Evolutionary conservation across 2,888 invertebrate species (phyloP).

Genomic region (Macrosoma leucophasiata): DNA sequence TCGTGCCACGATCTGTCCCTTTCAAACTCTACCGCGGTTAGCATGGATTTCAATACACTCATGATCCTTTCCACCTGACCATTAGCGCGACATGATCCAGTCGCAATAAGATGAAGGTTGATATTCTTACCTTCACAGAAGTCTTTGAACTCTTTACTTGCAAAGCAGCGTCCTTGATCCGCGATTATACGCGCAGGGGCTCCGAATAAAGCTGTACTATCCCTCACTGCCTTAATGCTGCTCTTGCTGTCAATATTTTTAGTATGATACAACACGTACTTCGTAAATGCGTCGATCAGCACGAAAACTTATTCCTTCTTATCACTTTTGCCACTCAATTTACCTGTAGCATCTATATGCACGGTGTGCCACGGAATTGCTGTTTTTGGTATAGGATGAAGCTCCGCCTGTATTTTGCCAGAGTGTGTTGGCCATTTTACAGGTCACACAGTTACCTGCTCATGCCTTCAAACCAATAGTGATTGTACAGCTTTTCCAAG

Average conservation of each 20-base stretch:
- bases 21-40: constrained; percentile 27
- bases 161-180: constrained; percentile 23
- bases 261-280: constrained; percentile 22
- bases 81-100: constrained; percentile 25
- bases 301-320: constrained; percentile 11
- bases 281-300: constrained; percentile 16
- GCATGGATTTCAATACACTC: constrained; percentile 26
- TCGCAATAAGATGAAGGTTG: constrained; percentile 16
- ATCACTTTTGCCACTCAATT: too few relatives aligned
- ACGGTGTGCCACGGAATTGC: constrained; percentile 27
- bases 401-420: constrained; percentile 28
- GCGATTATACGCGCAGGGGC: constrained; percentile 15
- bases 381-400: constrained; percentile 34
- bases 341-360: constrained; percentile 16
- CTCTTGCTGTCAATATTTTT: constrained; percentile 8
- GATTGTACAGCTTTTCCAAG: constrained; percentile 3
- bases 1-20: constrained; percentile 28
- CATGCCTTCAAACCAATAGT: constrained; percentile 1
- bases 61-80: constrained; percentile 30
- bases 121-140: constrained; percentile 19
- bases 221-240: constrained; percentile 8
- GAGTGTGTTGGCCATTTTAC: constrained; percentile 28
- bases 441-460: constrained; percentile 28
- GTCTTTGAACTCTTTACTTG: constrained; percentile 19
- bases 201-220: constrained; percentile 5